A percentile compares a stretch with the other conserved stretches of the same genome.
phyloP scores from a whole-genome alignment of 2,113 vertebrate genomes.

The Sylvietta virens region DNA sequence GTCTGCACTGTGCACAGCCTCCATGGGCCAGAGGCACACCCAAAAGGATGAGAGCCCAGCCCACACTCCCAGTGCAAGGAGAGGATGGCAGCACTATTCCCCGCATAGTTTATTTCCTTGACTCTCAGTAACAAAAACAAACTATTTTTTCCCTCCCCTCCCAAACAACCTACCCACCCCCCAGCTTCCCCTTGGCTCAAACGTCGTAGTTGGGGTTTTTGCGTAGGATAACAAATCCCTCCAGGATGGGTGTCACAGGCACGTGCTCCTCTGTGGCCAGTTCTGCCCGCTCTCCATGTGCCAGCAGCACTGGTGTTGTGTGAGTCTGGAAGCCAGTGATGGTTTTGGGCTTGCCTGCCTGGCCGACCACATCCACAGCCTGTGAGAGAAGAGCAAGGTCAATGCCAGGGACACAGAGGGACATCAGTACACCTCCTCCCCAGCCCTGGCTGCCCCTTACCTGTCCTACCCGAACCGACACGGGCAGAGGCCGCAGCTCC shows the following conservation, averaged over 20 bases:
- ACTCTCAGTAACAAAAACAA: slow-evolving; percentile 46
- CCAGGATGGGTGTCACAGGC: slow-evolving; percentile 93
- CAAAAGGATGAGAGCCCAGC: neutral
- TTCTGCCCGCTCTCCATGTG: slow-evolving; percentile 93
- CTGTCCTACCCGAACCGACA: slow-evolving; percentile 97
- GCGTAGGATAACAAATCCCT: slow-evolving; percentile 96
- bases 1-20: neutral
- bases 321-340: slow-evolving; percentile 99
- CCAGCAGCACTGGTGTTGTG: slow-evolving; percentile 93
- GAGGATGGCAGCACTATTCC: neutral
- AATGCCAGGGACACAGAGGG: neutral
- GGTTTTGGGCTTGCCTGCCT: slow-evolving; percentile 96
- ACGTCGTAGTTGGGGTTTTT: slow-evolving; percentile 96
- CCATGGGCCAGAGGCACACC: accelerated
- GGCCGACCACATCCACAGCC: slow-evolving; percentile 98
- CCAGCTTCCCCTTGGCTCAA: slow-evolving; percentile 17
- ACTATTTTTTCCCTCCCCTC: neutral
- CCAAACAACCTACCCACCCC: neutral
- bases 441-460: slow-evolving; percentile 57
- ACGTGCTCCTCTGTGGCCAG: slow-evolving; percentile 95
- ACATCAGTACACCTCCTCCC: accelerated
- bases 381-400: slow-evolving; percentile 17
- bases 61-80: neutral
- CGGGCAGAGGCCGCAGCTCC: slow-evolving; percentile 90
- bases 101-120: slow-evolving; percentile 43